Evolutionary conservation across 2,113 vertebrate species (phyloP).

Genomic region (Athene cunicularia): DNA sequence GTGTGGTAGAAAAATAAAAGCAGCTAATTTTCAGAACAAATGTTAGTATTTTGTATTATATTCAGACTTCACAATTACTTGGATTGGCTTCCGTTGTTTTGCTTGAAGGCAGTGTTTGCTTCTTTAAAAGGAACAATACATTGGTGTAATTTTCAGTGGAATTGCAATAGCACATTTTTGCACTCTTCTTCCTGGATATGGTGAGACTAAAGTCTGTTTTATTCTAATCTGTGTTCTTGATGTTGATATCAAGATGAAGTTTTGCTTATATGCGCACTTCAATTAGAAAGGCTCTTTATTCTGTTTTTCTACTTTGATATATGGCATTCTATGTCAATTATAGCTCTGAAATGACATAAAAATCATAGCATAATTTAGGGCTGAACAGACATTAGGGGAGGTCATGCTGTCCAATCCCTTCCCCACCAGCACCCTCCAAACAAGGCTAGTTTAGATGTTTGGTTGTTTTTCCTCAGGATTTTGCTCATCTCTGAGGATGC

Average conservation of each 20-base stretch:
- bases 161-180: background rate
- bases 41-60: conserved; percentile 38
- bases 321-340: background rate
- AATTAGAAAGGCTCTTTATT: background rate
- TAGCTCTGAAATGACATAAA: background rate
- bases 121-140: conserved; percentile 1
- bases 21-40: conserved; percentile 36
- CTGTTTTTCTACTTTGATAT: background rate
- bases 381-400: background rate
- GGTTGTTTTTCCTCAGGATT: background rate
- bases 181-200: background rate
- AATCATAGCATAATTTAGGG: background rate
- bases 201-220: background rate
- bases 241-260: background rate
- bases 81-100: conserved; percentile 1
- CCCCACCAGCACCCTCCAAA: background rate
- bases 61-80: conserved; percentile 26
- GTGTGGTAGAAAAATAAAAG: background rate
- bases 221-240: background rate
- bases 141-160: conserved; percentile 22
- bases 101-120: background rate
- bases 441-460: background rate
- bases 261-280: background rate
- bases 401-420: background rate
- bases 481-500: background rate